phyloP scores from a whole-genome alignment of 2,113 vertebrate species.

The Oreochromis spilurus region DNA sequence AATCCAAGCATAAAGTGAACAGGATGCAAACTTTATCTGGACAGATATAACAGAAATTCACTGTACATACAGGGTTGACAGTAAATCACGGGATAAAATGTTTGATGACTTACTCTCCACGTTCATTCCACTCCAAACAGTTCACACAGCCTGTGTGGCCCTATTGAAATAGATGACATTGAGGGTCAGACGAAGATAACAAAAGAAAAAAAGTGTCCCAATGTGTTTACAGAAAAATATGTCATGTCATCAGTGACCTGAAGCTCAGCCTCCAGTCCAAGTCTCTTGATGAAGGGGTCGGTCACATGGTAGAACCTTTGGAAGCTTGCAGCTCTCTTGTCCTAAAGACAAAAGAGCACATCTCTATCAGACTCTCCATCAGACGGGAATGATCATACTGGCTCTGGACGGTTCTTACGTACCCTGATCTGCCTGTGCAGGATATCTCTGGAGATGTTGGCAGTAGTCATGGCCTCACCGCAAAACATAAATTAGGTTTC shows the following conservation, averaged over 20 bases:
- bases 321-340: slow-evolving; percentile 84
- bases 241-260: slow-evolving; percentile 74
- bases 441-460: slow-evolving; percentile 90
- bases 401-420: slow-evolving; percentile 5
- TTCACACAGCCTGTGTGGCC: slow-evolving; percentile 98
- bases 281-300: slow-evolving; percentile 90
- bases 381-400: neutral
- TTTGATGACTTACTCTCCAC: slow-evolving; percentile 88
- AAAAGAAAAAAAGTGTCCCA: neutral
- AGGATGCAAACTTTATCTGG: neutral
- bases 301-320: slow-evolving; percentile 92
- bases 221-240: neutral
- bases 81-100: neutral
- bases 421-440: slow-evolving; percentile 85
- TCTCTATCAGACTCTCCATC: neutral
- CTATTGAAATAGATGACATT: slow-evolving; percentile 63
- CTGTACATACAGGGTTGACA: neutral
- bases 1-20: neutral
- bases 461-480: slow-evolving; percentile 84
- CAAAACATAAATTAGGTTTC: slow-evolving; percentile 60
- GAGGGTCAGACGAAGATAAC: neutral
- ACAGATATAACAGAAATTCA: neutral
- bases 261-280: slow-evolving; percentile 93
- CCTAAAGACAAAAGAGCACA: slow-evolving; percentile 69
- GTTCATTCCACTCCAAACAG: slow-evolving; percentile 98